Evolutionary conservation across 2,113 vertebrate species (phyloP), one percentile per base, ranked within the genome.

Genomic region (Channa argus): DNA sequence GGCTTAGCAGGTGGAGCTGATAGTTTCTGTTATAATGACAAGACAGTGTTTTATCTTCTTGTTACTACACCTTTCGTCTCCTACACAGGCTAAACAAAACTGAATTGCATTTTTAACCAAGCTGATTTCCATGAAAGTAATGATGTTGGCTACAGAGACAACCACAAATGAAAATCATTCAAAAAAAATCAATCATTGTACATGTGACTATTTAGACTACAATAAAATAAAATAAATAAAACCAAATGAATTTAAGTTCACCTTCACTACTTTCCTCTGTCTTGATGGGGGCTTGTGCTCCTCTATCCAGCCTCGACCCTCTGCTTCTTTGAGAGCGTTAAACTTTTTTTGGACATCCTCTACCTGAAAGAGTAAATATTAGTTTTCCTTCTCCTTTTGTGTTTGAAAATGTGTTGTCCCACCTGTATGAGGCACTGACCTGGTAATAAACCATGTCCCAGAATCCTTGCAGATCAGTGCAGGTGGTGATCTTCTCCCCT

Each of bases 371-470:
- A 3, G 0, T 14, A 3, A n/a, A 53, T 24, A 34, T 0, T 6
- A 1, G 9, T 6, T 3, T 13, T 12, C 2, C 1, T 14, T 44
- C 8, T n/a, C 4, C 3, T 5, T 4, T 2, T 5, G 4, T 5
- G 2, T 56, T 36, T 0, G 3, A 43, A 12, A 59, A 55, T 2
- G 2, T 8, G 15, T 8, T 45, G 6, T 34, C 7, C 6, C 2
- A 33, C n/a, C 38, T 1, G 4, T n/a, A 15, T 8, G 8, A 14
- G 10, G 14, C 0, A 5, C 50, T 60, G 1, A 88, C 94, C 87
- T 95, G 94, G 84, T 76, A 94, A 55, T 91, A 94, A 67, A 99
- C 84, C 98, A 99, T 98, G 83, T 99, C 98, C 98, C 98, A 99
- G 91, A 99, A 99, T n/a, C 98, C 98, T 86, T 98, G 96, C 64